phyloP scores from a whole-genome alignment of 2,888 invertebrate genomes.

The Rhopalosiphum nymphaeae region DNA sequence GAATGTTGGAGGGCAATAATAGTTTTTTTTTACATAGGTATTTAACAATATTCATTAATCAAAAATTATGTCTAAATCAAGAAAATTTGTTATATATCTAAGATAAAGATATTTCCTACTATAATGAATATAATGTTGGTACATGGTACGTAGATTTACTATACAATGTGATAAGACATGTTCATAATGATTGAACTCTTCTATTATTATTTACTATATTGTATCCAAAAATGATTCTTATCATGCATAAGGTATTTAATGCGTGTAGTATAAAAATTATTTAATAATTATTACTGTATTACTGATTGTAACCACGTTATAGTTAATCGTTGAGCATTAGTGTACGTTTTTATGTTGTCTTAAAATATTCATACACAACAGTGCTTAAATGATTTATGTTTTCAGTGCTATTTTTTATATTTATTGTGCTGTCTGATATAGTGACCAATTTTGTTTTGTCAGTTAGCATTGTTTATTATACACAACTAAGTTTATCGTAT shows the following conservation, averaged over 20 bases:
- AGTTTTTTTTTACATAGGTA: background rate
- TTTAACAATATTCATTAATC: background rate
- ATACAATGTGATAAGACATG: conserved; percentile 47
- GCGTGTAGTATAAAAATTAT: background rate
- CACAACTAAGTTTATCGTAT: conserved; percentile 5
- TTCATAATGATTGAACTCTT: conserved; percentile 36
- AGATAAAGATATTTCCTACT: conserved; percentile 2
- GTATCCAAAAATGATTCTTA: conserved; percentile 25
- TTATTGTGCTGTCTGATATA: background rate
- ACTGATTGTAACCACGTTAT: conserved; percentile 8
- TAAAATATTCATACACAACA: background rate
- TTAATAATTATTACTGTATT: background rate
- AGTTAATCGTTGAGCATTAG: conserved; percentile 4
- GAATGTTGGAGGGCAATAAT: background rate
- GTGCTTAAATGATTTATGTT: background rate
- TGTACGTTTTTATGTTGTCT: background rate
- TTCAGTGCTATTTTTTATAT: background rate
- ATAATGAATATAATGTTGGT: conserved; percentile 32
- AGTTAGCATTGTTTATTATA: background rate
- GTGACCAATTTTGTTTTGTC: background rate
- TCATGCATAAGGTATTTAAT: conserved; percentile 32
- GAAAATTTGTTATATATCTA: conserved; percentile 15
- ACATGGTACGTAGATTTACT: conserved; percentile 50
- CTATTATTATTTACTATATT: conserved; percentile 36
- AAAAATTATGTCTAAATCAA: background rate